These are phyloP conservation scores for Eupithecia dodoneata DNA, from an alignment of 2,888 invertebrate species.

Conservation along the genomic window DNA sequence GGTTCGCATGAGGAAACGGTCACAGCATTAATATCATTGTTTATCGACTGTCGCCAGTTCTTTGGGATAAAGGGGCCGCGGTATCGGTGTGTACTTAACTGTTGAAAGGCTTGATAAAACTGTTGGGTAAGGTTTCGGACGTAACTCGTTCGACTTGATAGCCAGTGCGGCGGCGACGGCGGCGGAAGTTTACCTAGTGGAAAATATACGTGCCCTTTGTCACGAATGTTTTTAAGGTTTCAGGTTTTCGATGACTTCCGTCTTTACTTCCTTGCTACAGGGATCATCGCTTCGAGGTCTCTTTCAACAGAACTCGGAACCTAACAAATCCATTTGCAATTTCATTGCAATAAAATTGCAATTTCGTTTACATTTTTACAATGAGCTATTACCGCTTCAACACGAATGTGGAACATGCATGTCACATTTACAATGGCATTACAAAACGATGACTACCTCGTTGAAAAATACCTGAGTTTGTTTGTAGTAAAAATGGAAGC, in stretches of 20 bases:
- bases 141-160: constrained; percentile 33
- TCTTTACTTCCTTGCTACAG: constrained; percentile 19
- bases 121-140: constrained; percentile 34
- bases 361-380: not conserved
- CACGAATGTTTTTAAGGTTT: constrained; percentile 12
- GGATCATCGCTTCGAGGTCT: constrained; percentile 4
- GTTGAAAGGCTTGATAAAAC: constrained; percentile 33
- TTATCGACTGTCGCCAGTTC: constrained; percentile 37
- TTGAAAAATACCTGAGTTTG: constrained; percentile 36
- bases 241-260: constrained; percentile 19
- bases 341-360: too few species aligned
- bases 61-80: constrained; percentile 40
- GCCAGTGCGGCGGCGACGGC: constrained; percentile 21
- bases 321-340: not conserved
- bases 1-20: constrained; percentile 53
- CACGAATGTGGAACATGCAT: constrained; percentile 1
- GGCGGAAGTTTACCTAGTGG: constrained; percentile 23
- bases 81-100: constrained; percentile 19
- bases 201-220: constrained; percentile 27
- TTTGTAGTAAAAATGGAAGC: constrained; percentile 45
- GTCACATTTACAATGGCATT: constrained; percentile 11
- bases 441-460: constrained; percentile 19
- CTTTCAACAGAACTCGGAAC: not conserved
- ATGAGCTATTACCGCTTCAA: not conserved
- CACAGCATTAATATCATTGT: constrained; percentile 42